A percentile compares a stretch with the other conserved stretches of the same genome.
Conservation (phyloP, 2,888 invertebrate genomes). For the Cephus pulcher region DNA sequence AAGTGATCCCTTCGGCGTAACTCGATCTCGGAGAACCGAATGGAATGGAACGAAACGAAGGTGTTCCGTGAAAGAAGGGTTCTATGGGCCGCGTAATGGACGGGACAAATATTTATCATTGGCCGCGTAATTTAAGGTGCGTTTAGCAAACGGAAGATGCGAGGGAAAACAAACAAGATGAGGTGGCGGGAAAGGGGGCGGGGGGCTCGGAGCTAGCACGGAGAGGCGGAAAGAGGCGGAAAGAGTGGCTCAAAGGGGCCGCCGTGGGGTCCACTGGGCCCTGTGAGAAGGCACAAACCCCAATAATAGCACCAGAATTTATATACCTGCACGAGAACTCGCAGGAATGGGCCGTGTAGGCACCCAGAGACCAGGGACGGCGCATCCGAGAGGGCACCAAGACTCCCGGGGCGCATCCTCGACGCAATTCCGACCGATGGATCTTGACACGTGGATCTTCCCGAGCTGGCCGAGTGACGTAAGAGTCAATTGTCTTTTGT, state of each 20-base stretch:
- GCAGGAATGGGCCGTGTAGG: constrained; percentile 48
- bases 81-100: constrained; percentile 51
- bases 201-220: constrained; percentile 29
- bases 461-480: too few relatives aligned
- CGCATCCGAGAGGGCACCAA: background rate
- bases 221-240: constrained; percentile 41
- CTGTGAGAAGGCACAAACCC: constrained; percentile 62
- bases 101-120: constrained; percentile 63
- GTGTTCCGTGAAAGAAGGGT: constrained; percentile 13
- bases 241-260: constrained; percentile 55
- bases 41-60: background rate
- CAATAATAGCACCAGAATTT: constrained; percentile 66
- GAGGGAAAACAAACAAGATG: constrained; percentile 63
- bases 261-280: constrained; percentile 51
- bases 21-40: constrained; percentile 1
- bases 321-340: constrained; percentile 64
- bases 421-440: too few relatives aligned
- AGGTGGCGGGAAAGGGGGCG: constrained; percentile 29
- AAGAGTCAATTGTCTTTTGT: too few relatives aligned
- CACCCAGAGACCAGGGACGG: constrained; percentile 11
- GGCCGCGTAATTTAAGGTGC: constrained; percentile 64
- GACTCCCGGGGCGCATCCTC: too few relatives aligned
- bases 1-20: background rate
- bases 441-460: too few relatives aligned
- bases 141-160: constrained; percentile 63